phyloP scores from a whole-genome alignment of 2,113 vertebrate species.

The Pterocles orientalis region DNA sequence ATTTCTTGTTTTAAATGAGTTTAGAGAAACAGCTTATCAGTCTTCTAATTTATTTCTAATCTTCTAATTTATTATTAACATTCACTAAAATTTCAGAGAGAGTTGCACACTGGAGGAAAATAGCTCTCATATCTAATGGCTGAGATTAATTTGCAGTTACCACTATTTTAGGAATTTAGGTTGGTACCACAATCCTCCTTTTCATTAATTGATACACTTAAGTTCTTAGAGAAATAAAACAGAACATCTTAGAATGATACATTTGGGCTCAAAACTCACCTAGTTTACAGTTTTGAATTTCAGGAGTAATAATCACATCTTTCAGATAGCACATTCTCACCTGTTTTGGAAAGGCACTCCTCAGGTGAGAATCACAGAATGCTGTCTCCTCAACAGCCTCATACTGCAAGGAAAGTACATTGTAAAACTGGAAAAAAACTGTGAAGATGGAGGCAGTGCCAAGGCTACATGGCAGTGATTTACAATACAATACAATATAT shows the following conservation, averaged over 20 bases:
- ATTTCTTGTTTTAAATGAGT: neutral
- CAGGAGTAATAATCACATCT: neutral
- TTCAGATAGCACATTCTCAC: neutral
- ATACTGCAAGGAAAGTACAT: neutral
- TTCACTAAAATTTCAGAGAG: neutral
- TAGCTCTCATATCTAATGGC: neutral
- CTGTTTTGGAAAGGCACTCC: neutral
- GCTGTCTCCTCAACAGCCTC: neutral
- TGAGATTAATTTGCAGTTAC: slow-evolving; percentile 8
- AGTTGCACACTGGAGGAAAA: neutral
- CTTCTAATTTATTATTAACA: neutral
- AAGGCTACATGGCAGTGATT: neutral
- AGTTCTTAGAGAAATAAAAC: neutral
- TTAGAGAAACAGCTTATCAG: neutral
- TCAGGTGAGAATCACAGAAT: neutral
- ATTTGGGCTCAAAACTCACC: neutral
- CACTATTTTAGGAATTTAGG: neutral
- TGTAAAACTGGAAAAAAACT: neutral
- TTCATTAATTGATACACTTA: neutral
- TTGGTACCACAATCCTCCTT: neutral
- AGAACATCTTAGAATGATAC: neutral
- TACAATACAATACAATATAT: neutral
- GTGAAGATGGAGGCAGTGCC: neutral
- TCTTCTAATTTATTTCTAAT: neutral
- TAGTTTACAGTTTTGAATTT: neutral